These are phyloP conservation scores for Poecile atricapillus DNA, from an alignment of 2,113 vertebrate genomes.

Conservation along the genomic window DNA sequence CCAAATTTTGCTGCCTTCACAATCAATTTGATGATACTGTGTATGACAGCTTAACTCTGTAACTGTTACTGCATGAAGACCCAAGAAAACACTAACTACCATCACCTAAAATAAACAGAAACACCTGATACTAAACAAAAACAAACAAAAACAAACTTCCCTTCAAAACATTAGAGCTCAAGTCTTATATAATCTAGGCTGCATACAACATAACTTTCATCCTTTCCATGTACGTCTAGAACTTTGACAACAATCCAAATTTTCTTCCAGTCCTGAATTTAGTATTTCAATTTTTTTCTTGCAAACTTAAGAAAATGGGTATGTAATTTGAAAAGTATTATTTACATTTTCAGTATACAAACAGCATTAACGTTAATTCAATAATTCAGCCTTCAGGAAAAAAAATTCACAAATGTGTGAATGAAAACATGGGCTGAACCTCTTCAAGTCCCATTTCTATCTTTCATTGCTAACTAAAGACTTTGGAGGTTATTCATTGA, in stretches of 20 bases:
- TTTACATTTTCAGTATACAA: background rate
- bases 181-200: background rate
- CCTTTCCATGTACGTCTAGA: background rate
- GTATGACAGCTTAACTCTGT: fast-evolving
- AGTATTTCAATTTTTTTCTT: background rate
- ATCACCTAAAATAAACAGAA: background rate
- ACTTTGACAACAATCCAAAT: background rate
- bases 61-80: background rate
- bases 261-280: background rate
- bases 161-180: background rate
- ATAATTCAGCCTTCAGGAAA: background rate
- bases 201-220: background rate
- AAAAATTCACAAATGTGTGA: fast-evolving
- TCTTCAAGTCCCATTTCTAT: background rate
- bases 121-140: background rate
- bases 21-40: background rate
- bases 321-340: background rate
- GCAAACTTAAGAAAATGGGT: background rate
- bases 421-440: background rate
- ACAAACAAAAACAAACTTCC: background rate
- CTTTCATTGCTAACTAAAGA: background rate
- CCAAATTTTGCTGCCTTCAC: background rate
- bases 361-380: background rate
- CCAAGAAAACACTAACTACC: background rate
- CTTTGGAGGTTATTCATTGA: background rate